Percentiles rank a stretch among this genome's conserved stretches.
Evolutionary conservation across 2,888 invertebrate species (phyloP).

Genomic region (Synergus laeviventris): DNA sequence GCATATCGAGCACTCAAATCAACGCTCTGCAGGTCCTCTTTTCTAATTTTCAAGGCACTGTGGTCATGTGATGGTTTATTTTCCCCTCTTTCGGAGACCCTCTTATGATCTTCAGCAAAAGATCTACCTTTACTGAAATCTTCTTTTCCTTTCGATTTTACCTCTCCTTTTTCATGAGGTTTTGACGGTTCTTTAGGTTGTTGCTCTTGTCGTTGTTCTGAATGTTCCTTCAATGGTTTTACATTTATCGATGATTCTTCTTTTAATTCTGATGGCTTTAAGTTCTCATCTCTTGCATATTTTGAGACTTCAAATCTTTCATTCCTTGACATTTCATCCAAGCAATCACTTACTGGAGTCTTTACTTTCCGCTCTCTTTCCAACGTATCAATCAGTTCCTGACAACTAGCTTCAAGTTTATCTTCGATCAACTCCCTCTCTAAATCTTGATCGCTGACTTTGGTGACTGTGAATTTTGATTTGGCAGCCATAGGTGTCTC

Average conservation of each 20-base stretch:
- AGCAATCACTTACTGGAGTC: constrained; percentile 62
- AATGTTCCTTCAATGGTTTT: constrained; percentile 42
- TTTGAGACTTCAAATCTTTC: constrained; percentile 46
- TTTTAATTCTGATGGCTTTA: constrained; percentile 32
- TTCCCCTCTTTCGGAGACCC: constrained; percentile 65
- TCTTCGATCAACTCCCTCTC: constrained; percentile 72
- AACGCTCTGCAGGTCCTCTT: constrained; percentile 67
- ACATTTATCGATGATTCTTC: constrained; percentile 4
- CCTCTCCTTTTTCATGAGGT: neutral
- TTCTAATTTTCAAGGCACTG: constrained; percentile 77
- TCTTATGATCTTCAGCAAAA: constrained; percentile 64
- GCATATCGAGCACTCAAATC: constrained; percentile 72
- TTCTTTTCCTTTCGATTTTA: constrained; percentile 19
- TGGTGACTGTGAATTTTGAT: constrained; percentile 66
- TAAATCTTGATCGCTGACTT: constrained; percentile 67
- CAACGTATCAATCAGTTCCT: constrained; percentile 71
- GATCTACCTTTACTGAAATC: constrained; percentile 51
- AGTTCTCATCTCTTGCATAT: constrained; percentile 49
- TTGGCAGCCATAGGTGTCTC: constrained; percentile 36
- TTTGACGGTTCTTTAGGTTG: neutral
- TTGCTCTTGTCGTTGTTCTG: neutral
- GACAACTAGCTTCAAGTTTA: constrained; percentile 70
- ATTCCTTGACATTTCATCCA: constrained; percentile 49
- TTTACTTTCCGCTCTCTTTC: constrained; percentile 71
- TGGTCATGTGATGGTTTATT: constrained; percentile 66